A percentile compares a stretch with the other conserved stretches of the same genome.
Conservation (phyloP, 2,888 invertebrate species). For the Hyalella azteca region DNA sequence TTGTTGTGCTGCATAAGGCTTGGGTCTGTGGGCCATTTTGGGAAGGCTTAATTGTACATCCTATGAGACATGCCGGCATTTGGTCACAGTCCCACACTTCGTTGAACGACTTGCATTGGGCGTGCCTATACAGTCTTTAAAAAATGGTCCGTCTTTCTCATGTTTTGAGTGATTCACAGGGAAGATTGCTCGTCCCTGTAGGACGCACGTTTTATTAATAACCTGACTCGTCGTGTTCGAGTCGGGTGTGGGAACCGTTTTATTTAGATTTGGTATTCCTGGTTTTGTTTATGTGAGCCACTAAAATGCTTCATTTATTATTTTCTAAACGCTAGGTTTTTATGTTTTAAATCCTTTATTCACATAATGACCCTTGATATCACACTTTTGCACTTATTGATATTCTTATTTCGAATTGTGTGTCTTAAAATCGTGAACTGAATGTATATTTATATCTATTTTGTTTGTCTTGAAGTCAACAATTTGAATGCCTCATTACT, state of each 20-base stretch:
- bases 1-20: background rate
- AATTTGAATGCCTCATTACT: no score
- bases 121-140: background rate
- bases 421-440: no score
- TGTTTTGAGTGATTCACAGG: background rate
- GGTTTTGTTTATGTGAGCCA: no score
- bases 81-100: background rate
- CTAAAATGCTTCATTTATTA: no score
- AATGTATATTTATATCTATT: no score
- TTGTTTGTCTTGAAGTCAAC: no score
- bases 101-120: constrained; percentile 11
- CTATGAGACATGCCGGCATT: constrained; percentile 2
- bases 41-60: background rate
- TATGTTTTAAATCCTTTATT: no score
- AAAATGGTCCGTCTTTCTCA: background rate
- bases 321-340: no score
- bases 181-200: background rate
- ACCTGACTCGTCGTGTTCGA: background rate
- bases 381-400: no score
- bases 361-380: no score
- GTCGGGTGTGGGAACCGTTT: background rate
- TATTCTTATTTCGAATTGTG: no score
- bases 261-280: no score
- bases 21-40: constrained; percentile 1
- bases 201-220: background rate